Conservation (phyloP, 2,888 invertebrate species). For the Chrysolina americana region DNA sequence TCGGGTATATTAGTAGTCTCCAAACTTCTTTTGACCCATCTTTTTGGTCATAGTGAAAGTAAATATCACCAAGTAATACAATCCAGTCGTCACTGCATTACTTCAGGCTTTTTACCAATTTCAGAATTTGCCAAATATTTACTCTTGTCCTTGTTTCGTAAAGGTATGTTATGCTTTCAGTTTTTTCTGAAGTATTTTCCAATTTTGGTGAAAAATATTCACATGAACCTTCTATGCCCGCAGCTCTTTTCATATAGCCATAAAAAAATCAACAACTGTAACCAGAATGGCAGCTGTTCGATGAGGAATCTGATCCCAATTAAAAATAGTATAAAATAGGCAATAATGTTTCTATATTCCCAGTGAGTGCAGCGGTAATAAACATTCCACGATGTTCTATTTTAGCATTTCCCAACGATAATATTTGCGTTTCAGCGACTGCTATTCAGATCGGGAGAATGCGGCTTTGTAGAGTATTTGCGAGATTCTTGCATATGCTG, state of each 20-base stretch:
- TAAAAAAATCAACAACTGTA: slow-evolving; percentile 1
- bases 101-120: too few species aligned
- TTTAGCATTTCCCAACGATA: slow-evolving; percentile 27
- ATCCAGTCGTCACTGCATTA: too few species aligned
- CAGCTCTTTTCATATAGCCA: not conserved
- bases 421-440: slow-evolving; percentile 26
- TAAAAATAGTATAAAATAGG: not conserved
- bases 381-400: slow-evolving; percentile 29
- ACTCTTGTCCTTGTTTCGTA: too few species aligned
- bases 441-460: slow-evolving; percentile 19
- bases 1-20: too few species aligned
- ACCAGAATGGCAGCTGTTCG: not conserved
- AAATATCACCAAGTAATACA: too few species aligned
- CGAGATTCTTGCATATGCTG: slow-evolving; percentile 13
- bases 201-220: not conserved
- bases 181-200: too few species aligned
- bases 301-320: not conserved
- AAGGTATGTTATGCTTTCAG: too few species aligned
- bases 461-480: not conserved
- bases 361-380: slow-evolving; percentile 9
- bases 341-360: slow-evolving; percentile 8
- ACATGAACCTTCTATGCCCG: not conserved
- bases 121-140: too few species aligned
- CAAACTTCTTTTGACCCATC: too few species aligned
- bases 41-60: too few species aligned